Conservation (phyloP, 2,888 invertebrate genomes). For the Tetramorium bicarinatum region DNA sequence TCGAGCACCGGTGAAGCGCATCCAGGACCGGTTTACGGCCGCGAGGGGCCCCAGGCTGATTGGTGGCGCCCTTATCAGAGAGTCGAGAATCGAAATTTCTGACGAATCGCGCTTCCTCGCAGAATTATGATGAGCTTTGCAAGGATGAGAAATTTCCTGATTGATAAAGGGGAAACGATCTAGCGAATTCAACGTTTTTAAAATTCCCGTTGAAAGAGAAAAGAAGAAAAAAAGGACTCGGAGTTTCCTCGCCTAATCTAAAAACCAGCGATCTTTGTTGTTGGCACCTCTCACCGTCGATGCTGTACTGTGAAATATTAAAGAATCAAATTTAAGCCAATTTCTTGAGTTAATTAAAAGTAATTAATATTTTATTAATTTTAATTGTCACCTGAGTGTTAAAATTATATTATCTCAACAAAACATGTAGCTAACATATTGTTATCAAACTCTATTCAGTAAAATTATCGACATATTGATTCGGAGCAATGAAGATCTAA, state of each 20-base stretch:
- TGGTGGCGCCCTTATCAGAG: background rate
- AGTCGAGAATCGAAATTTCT: background rate
- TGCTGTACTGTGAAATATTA: background rate
- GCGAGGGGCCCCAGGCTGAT: background rate
- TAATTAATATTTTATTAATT: too few species aligned
- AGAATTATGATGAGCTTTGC: background rate
- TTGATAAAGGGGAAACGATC: background rate
- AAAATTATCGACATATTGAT: too few species aligned
- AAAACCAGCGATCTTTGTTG: background rate
- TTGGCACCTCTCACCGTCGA: background rate
- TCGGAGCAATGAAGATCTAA: too few species aligned
- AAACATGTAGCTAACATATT: too few species aligned
- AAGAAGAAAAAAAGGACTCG: background rate
- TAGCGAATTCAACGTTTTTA: background rate
- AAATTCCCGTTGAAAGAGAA: background rate
- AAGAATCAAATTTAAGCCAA: too few species aligned
- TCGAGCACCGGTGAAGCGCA: conserved; percentile 15
- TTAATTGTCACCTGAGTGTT: too few species aligned
- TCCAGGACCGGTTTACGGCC: conserved; percentile 4
- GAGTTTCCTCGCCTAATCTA: too few species aligned
- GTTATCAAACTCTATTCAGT: too few species aligned
- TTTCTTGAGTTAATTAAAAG: too few species aligned
- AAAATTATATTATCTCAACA: too few species aligned
- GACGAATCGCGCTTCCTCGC: background rate
- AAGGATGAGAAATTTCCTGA: background rate